Percentiles rank a stretch among this genome's conserved stretches.
phyloP scores from a whole-genome alignment of 2,797 vertebrate species.

The Hippopotamyrus pictus region DNA sequence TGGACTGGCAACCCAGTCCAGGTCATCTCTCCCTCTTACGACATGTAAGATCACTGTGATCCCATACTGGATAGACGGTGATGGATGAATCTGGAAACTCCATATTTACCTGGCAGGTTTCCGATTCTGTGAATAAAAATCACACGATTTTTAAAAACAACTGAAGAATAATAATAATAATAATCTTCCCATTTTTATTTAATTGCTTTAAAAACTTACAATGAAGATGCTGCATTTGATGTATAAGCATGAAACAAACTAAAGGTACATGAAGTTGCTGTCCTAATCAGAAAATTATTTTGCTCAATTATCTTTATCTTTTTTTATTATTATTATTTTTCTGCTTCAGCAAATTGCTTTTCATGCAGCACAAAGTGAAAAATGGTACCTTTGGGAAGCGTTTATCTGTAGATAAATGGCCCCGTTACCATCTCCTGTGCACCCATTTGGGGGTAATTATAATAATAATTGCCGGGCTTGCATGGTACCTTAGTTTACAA shows the following conservation, averaged over 20 bases:
- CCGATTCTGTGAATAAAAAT: neutral
- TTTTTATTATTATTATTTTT: neutral
- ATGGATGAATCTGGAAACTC: neutral
- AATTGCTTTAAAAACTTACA: neutral
- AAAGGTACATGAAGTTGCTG: neutral
- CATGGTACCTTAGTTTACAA: neutral
- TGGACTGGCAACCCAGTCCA: neutral
- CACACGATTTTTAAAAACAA: neutral
- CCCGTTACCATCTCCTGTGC: neutral
- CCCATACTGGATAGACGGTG: neutral
- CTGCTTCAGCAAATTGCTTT: neutral
- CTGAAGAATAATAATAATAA: neutral
- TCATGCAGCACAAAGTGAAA: neutral
- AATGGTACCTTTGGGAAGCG: neutral
- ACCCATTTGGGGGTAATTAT: neutral
- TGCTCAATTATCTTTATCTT: neutral
- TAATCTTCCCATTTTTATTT: neutral
- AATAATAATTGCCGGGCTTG: neutral
- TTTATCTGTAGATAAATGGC: constrained; percentile 3
- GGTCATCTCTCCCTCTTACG: neutral
- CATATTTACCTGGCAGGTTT: neutral
- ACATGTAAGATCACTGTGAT: neutral
- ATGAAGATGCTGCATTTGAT: neutral
- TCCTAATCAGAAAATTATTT: neutral
- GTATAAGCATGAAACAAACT: neutral